Conservation (phyloP, 2,797 vertebrate genomes). For the Rallus crepitans region DNA sequence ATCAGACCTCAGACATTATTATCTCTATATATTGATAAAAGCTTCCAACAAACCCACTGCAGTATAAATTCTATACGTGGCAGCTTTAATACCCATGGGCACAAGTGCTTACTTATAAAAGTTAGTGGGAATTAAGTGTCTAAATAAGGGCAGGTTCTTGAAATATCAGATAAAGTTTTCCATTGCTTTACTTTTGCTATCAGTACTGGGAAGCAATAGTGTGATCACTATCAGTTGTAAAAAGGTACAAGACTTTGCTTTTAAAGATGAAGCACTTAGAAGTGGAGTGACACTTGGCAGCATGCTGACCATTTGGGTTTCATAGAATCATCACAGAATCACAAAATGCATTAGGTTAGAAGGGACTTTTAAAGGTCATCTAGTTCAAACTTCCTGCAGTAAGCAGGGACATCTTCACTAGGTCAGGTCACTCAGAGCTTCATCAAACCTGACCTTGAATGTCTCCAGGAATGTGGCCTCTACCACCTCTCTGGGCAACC, state of each 20-base stretch:
- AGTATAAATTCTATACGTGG: rapidly evolving
- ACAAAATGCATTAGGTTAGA: too few species aligned
- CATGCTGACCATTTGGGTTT: neutral
- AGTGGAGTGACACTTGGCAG: neutral
- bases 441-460: too few species aligned
- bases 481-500: too few species aligned
- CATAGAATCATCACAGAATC: neutral
- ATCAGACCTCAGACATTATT: neutral
- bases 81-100: neutral
- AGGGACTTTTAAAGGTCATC: too few species aligned
- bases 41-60: neutral
- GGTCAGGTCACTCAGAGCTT: too few species aligned
- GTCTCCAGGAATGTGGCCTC: too few species aligned
- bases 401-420: too few species aligned
- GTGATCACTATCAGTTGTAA: neutral
- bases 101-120: neutral
- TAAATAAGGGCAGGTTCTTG: neutral
- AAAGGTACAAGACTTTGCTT: neutral
- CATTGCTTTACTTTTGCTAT: neutral
- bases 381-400: too few species aligned
- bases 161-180: neutral
- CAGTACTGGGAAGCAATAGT: neutral
- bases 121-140: neutral
- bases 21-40: neutral
- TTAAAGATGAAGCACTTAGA: neutral